Evolutionary conservation across 2,113 vertebrate species (phyloP), one percentile per base, ranked within the genome.

Genomic region (Oncorhynchus tshawytscha): DNA sequence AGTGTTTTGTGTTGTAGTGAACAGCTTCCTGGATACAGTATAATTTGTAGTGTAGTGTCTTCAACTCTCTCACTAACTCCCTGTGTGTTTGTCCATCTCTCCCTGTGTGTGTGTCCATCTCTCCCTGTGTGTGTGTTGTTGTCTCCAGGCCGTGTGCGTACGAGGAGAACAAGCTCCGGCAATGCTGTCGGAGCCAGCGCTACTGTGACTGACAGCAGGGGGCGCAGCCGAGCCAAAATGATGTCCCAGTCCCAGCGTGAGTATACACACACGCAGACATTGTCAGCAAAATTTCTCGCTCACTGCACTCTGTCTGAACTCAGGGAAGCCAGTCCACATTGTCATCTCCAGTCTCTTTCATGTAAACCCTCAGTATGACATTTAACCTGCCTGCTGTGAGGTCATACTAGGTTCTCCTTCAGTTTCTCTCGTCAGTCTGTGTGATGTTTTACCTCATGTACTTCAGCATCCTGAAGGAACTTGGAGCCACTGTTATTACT

Each of bases 231-330:
- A 20, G 96, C 97, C 79, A 99, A 99, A 95, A 95, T 96, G 2
- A 96, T 98, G 39, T 99, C 98, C 11, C 98, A 99, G 87, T 99
- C 98, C 51, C 98, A 99, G 91, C 98, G 98, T 99, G 96, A 93
- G 98, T 91, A 76, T 15, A 67, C 20, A 51, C 9, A 70, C 39
- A 45, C 39, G 11, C 39, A 45, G 9, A 45, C 39, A 45, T 11
- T 45, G n/a, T 22, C 8, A 22, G n/a, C 8, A 8, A 25, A 22
- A n/a, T 22, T 0, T 22, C 22, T 64, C 24, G 3, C 20, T 22
- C 60, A 64, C 67, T 12, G 65, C 18, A 48, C 3, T 6, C 65
- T 25, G 29, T n/a, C 67, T 68, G 31, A 39, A 8, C 6, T 9
- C 18, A 68, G 18, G 7, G 67, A 24, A n/a, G 39, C 34, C 20